Evolutionary conservation across 2,113 vertebrate species (phyloP).

Genomic region (Propithecus coquereli): DNA sequence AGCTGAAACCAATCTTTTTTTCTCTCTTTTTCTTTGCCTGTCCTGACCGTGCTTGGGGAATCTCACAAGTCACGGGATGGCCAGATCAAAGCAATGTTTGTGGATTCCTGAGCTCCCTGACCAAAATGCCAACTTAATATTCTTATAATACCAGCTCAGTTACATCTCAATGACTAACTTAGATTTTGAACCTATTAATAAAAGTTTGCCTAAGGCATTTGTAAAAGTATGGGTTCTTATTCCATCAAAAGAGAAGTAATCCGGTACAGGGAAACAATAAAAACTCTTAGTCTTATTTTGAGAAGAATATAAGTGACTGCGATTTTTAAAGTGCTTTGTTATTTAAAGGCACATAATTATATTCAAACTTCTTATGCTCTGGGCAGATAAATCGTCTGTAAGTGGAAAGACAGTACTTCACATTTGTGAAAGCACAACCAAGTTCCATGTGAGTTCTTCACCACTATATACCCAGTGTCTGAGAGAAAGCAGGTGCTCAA

Average conservation of each 20-base stretch:
- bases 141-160: not conserved
- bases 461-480: not conserved
- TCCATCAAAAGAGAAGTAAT: not conserved
- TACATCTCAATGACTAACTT: not conserved
- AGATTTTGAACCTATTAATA: not conserved
- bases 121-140: not conserved
- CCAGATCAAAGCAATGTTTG: not conserved
- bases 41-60: not conserved
- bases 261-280: not conserved
- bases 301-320: not conserved
- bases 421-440: not conserved
- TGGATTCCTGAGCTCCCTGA: not conserved
- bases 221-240: not conserved
- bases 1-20: not conserved
- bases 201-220: not conserved
- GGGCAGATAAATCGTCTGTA: too few relatives aligned
- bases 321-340: not conserved
- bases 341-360: not conserved
- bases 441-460: not conserved
- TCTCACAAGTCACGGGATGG: not conserved
- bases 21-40: not conserved
- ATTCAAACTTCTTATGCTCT: not conserved
- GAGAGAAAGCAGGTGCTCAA: not conserved
- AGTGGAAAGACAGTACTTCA: not conserved
- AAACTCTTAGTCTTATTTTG: not conserved